Evolutionary conservation across 2,113 vertebrate species (phyloP), one percentile per base, ranked within the genome.

Genomic region (Semnornis frantzii): DNA sequence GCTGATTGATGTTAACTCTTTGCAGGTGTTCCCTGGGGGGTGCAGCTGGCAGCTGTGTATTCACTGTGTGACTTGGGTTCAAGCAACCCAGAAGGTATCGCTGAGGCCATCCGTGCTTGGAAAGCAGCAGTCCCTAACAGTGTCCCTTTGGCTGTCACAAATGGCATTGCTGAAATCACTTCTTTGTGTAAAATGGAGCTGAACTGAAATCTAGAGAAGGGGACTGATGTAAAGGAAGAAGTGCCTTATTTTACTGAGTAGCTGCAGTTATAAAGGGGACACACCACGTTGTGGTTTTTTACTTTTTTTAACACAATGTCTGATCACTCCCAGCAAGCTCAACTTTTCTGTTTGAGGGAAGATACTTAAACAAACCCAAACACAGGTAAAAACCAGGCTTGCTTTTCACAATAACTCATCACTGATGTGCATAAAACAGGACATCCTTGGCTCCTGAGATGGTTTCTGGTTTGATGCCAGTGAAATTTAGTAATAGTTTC

Each of bases 41-140:
- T 99, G 63, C 99, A 99, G 96, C 95, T 99, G 83, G 98, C 99
- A n/a, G 98, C 99, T 0, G 54, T 99, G 79, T 99, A 99, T 84
- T 98, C 99, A 34, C 98, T 99, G 39, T 98, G 98, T 63, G 99
- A 99, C 85, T 82, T 99, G 92, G 98, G 98, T 31, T 98, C 98
- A 48, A 98, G 98, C 95, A 97, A 99, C 85, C 99, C 99, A 10
- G 97, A 97, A 69, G 98, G 98, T 69, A 97, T 98, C 34, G 50
- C 98, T 94, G 97, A 98, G 39, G 95, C 98, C 55, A 95, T 99
- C 55, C 97, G 95, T 20, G 96, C 82, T 12, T 99, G 99, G 99
- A 97, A 97, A 73, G 97, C 73, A 59, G 97, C 98, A 55, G 95
- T 95, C 6, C 68, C 85, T 25, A 95, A 85, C 37, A 82, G 55